These are phyloP conservation scores for Yoshiicerus persimilis DNA, from an alignment of 1,140 invertebrate species.

Conservation along the genomic window DNA sequence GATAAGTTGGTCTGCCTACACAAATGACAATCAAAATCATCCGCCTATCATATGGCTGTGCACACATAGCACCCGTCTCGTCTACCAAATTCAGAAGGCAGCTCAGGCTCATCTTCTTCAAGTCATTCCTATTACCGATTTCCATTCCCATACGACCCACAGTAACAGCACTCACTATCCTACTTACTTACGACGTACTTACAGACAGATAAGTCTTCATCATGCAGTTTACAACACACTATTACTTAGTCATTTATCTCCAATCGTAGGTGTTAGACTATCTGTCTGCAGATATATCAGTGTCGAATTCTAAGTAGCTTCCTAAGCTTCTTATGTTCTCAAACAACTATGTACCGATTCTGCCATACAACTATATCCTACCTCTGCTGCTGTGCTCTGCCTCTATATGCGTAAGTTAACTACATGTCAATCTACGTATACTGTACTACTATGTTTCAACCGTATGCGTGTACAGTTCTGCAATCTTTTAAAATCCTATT, in stretches of 20 bases:
- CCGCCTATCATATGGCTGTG: background rate
- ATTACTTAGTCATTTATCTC: constrained; percentile 14
- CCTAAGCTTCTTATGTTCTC: background rate
- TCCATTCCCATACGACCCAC: background rate
- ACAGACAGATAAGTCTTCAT: constrained; percentile 1
- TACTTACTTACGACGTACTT: background rate
- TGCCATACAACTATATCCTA: background rate
- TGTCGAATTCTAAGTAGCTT: background rate
- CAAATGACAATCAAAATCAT: background rate
- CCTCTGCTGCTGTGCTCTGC: background rate
- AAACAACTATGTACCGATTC: background rate
- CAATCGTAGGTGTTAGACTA: background rate
- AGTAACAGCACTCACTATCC: background rate
- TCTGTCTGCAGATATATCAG: constrained; percentile 9
- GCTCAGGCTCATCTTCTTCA: background rate
- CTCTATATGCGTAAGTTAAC: background rate
- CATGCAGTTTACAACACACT: constrained; percentile 8
- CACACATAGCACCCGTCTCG: background rate
- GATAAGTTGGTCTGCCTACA: background rate
- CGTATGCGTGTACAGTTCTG: too few relatives aligned
- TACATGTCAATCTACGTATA: background rate
- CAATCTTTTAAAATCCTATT: too few relatives aligned
- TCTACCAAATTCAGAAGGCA: background rate
- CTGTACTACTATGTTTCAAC: too few relatives aligned
- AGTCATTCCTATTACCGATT: constrained; percentile 6